Base-by-base conservation (phyloP, 2,113 vertebrate genomes). In the Anoura caudifer region DNA sequence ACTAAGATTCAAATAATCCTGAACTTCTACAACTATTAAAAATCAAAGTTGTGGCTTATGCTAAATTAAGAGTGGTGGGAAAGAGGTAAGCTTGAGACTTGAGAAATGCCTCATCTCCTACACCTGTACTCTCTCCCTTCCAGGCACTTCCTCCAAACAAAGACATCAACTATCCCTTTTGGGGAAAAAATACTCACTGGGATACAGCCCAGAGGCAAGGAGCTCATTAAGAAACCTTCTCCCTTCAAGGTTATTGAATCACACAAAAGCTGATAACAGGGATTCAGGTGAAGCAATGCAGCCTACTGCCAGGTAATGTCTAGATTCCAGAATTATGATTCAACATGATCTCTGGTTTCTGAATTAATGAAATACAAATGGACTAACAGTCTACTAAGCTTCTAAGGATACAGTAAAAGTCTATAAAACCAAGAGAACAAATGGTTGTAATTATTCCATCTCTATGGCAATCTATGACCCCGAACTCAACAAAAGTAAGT, bases 401-500 rank as follows among this genome's bases (percentile, higher is more conserved):
- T 73, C 89, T 50, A 65, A 85, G 56, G n/a, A 80, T 72, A 88
- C 0, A 59, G 28, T 56, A 70, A 73, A 89, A 95, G 33, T 84
- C 80, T 56, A 92, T 61, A 61, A 28, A 95, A 31, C 45, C 12
- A 52, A 73, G n/a, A 31, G 88, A 83, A 72, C 45, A 45, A 50
- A 82, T 69, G 56, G 36, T 52, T 52, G n/a, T 43, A n/a, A 73
- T 26, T 90, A 31, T 43, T 85, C 26, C 82, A 22, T 89, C 41
- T 31, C 54, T 80, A 20, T 28, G n/a, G 56, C 38, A 85, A 85
- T 73, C 36, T 20, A 5, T 76, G 70, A 36, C 28, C 36, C 50
- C 41, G 15, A 92, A 41, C 63, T 95, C 67, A 90, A 92, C 26
- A 79, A 89, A 88, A 72, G 47, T 50, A 94, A 88, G 56, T 59